Percentiles rank a stretch among this genome's conserved stretches.
phyloP scores from a whole-genome alignment of 2,797 vertebrate species.

The Galago senegalensis region DNA sequence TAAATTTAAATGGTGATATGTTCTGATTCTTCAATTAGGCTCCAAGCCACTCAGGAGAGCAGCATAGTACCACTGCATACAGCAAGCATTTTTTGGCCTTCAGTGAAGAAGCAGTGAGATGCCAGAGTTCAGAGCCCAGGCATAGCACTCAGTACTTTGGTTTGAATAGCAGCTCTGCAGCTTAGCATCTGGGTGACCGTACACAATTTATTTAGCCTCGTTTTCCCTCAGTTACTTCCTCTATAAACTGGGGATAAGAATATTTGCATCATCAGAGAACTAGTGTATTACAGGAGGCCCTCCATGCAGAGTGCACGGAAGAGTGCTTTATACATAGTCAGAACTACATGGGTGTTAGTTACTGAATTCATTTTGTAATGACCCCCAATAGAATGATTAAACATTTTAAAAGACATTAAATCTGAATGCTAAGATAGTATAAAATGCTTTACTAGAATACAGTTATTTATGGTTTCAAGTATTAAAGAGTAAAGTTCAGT shows the following conservation, averaged over 20 bases:
- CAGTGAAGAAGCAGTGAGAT: not conserved
- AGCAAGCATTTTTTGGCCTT: not conserved
- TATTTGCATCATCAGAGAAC: not conserved
- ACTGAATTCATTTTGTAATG: not conserved
- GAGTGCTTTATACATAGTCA: not conserved
- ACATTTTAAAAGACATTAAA: constrained; percentile 4
- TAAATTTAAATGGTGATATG: not conserved
- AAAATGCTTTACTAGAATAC: constrained; percentile 34
- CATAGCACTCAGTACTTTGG: fast-evolving
- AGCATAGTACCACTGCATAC: not conserved
- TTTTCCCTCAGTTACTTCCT: not conserved
- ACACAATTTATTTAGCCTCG: not conserved
- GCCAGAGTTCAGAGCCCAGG: not conserved
- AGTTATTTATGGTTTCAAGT: constrained; percentile 32
- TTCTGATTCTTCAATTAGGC: not conserved
- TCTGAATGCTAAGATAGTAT: not conserved
- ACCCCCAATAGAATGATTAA: not conserved
- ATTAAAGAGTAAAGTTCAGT: not conserved
- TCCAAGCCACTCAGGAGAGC: not conserved
- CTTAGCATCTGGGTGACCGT: not conserved
- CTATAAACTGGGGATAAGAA: not conserved
- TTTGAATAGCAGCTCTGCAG: not conserved
- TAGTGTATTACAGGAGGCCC: not conserved
- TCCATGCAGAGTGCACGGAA: not conserved
- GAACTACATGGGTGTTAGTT: not conserved